Percentiles rank a stretch among this genome's conserved stretches.
These are phyloP conservation scores for Brotula barbata DNA, from an alignment of 2,797 vertebrate genomes.

Conservation along the genomic window DNA sequence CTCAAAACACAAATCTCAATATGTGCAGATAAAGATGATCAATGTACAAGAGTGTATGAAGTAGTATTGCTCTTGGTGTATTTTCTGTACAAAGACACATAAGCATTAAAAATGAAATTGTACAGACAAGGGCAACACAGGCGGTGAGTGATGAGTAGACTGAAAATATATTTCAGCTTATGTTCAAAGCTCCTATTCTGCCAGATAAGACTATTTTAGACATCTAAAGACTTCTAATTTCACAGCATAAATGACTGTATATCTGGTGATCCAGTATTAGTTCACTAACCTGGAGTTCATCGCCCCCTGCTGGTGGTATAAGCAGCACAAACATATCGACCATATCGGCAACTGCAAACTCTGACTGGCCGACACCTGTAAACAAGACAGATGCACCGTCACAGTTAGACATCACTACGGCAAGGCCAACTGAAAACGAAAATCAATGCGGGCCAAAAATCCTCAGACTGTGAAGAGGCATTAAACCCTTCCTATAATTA, in stretches of 20 bases:
- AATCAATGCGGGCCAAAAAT: neutral
- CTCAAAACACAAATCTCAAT: too few species aligned
- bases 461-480: neutral
- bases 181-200: neutral
- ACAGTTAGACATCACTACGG: too few species aligned
- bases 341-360: slow-evolving; percentile 99
- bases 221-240: neutral
- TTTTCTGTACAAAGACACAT: too few species aligned
- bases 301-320: slow-evolving; percentile 96
- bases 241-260: too few species aligned
- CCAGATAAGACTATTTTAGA: neutral
- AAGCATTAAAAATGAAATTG: too few species aligned
- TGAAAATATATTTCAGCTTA: too few species aligned
- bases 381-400: neutral
- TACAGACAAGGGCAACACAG: too few species aligned
- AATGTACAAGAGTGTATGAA: too few species aligned
- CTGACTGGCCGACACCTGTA: slow-evolving; percentile 91
- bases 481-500: neutral
- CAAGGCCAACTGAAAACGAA: neutral
- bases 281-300: slow-evolving; percentile 92
- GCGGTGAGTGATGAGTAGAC: too few species aligned
- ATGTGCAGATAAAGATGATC: too few species aligned
- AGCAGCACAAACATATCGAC: slow-evolving; percentile 98
- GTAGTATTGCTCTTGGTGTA: too few species aligned
- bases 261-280: slow-evolving; percentile 1